A percentile compares a stretch with the other conserved stretches of the same genome.
Conservation (phyloP, 2,888 invertebrate species). For the Polymixis flavicincta region DNA sequence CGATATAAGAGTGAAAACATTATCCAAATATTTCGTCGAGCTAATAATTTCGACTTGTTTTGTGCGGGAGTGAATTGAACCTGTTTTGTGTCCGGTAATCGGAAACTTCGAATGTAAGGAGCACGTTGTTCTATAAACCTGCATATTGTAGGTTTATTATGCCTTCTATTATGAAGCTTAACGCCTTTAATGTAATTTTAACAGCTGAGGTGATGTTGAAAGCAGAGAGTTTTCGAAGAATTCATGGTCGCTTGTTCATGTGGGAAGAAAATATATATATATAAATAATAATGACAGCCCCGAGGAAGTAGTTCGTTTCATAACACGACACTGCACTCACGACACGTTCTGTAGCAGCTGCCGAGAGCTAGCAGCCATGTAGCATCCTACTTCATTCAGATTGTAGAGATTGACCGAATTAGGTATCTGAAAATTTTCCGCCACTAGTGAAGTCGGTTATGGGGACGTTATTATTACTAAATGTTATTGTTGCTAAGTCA, state of each 20-base stretch:
- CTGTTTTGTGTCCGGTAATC: constrained; percentile 79
- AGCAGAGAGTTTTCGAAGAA: constrained; percentile 62
- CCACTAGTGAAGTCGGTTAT: constrained; percentile 45
- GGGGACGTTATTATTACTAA: constrained; percentile 62
- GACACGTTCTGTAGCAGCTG: constrained; percentile 37
- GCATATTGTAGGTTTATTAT: constrained; percentile 87
- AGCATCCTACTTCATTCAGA: constrained; percentile 49
- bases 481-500: constrained; percentile 67
- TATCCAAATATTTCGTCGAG: constrained; percentile 77
- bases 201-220: constrained; percentile 67
- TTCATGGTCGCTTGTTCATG: constrained; percentile 63
- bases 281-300: constrained; percentile 55
- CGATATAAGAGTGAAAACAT: constrained; percentile 79
- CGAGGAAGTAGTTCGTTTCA: constrained; percentile 53
- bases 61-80: constrained; percentile 83
- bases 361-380: constrained; percentile 39
- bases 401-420: constrained; percentile 64
- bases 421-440: constrained; percentile 56
- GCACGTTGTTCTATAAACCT: constrained; percentile 83
- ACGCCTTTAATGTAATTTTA: constrained; percentile 72
- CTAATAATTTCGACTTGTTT: constrained; percentile 76
- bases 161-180: constrained; percentile 74
- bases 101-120: constrained; percentile 80
- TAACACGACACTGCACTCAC: constrained; percentile 48
- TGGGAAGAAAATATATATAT: constrained; percentile 55